These are phyloP conservation scores for Choristoneura rosaceana DNA, from an alignment of 2,888 invertebrate genomes.

Conservation along the genomic window DNA sequence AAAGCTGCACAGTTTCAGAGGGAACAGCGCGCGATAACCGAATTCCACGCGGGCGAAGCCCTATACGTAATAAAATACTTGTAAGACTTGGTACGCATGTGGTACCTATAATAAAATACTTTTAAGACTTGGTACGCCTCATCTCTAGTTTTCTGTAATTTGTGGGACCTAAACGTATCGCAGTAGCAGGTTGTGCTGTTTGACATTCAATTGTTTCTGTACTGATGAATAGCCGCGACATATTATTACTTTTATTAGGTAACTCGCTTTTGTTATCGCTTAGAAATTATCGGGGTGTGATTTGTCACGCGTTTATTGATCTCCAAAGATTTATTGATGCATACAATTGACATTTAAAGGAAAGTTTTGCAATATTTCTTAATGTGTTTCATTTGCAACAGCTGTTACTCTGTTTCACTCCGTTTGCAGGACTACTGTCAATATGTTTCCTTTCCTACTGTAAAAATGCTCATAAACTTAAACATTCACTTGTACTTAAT, in stretches of 20 bases:
- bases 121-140: too few species aligned
- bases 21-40: too few species aligned
- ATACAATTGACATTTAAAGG: constrained; percentile 28
- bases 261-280: constrained; percentile 34
- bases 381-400: background rate
- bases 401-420: background rate
- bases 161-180: constrained; percentile 5
- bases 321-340: constrained; percentile 20
- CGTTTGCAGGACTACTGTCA: background rate
- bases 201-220: constrained; percentile 39
- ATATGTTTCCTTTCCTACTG: background rate
- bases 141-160: background rate
- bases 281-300: constrained; percentile 34
- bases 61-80: too few species aligned
- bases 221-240: constrained; percentile 30
- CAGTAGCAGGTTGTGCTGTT: constrained; percentile 28
- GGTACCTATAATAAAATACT: too few species aligned
- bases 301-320: constrained; percentile 41
- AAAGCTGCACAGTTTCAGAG: too few species aligned
- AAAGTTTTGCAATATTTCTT: background rate
- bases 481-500: too few species aligned
- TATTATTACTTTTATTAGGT: constrained; percentile 37
- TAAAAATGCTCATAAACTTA: too few species aligned
- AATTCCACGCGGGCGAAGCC: too few species aligned
- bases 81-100: too few species aligned